Evolutionary conservation across 2,888 invertebrate species (phyloP).

Genomic region (Erynnis tages): DNA sequence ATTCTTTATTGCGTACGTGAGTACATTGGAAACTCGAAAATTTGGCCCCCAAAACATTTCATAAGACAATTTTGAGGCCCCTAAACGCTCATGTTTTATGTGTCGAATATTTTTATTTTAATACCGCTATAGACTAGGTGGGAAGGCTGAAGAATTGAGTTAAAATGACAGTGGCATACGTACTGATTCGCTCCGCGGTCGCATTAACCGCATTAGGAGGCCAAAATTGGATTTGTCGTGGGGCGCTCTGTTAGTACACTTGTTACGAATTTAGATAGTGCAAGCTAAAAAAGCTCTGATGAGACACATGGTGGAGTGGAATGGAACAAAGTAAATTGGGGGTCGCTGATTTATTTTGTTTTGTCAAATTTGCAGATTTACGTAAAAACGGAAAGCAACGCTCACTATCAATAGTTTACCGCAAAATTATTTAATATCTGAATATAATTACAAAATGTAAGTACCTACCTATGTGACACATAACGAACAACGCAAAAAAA

Average conservation of each 20-base stretch:
- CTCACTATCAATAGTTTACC: too few species aligned
- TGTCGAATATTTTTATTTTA: slow-evolving; percentile 64
- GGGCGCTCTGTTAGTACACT: slow-evolving; percentile 79
- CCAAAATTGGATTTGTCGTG: slow-evolving; percentile 76
- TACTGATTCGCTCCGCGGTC: slow-evolving; percentile 79
- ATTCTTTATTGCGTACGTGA: slow-evolving; percentile 68
- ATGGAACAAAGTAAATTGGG: slow-evolving; percentile 10
- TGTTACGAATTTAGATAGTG: slow-evolving; percentile 71
- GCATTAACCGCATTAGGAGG: slow-evolving; percentile 77
- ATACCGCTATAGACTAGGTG: slow-evolving; percentile 41
- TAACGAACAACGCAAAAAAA: not conserved
- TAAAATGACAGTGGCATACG: slow-evolving; percentile 80
- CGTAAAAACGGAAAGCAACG: too few species aligned
- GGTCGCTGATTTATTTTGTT: slow-evolving; percentile 1
- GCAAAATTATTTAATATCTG: too few species aligned
- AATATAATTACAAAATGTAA: too few species aligned
- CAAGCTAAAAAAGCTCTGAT: slow-evolving; percentile 54
- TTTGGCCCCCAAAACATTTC: slow-evolving; percentile 56
- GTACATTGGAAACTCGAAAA: slow-evolving; percentile 59
- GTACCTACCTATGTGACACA: too few species aligned
- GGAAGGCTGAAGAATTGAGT: slow-evolving; percentile 72
- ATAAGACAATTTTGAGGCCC: slow-evolving; percentile 66
- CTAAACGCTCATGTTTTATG: slow-evolving; percentile 70
- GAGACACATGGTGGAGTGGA: slow-evolving; percentile 13
- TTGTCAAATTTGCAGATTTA: too few species aligned